phyloP scores from a whole-genome alignment of 1,140 invertebrate genomes.

The Saccostrea cuccullata region DNA sequence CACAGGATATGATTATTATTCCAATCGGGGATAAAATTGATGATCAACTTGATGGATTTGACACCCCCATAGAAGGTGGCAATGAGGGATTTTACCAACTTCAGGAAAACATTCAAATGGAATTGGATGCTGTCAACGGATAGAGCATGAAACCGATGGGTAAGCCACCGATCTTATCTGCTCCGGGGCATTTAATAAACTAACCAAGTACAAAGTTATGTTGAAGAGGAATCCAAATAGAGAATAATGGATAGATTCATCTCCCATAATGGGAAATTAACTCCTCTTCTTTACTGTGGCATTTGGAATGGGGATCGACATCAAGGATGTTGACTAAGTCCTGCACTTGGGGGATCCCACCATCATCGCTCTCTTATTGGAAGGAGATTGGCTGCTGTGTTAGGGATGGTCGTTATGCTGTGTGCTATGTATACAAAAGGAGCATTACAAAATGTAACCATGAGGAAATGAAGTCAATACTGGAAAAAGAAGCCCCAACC shows the following conservation, averaged over 20 bases:
- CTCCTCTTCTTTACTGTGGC: constrained; percentile 37
- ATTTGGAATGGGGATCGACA: constrained; percentile 54
- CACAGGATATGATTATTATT: too few relatives aligned
- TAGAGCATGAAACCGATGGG: too few relatives aligned
- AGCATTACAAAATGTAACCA: neutral
- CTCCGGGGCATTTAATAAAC: too few relatives aligned
- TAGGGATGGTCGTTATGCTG: constrained; percentile 40
- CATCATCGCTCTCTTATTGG: constrained; percentile 43
- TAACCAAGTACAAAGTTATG: too few relatives aligned
- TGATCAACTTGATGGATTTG: too few relatives aligned
- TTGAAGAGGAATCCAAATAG: neutral
- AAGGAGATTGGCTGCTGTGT: constrained; percentile 49
- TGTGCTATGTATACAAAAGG: too few relatives aligned
- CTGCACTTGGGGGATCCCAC: constrained; percentile 48
- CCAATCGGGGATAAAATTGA: too few relatives aligned
- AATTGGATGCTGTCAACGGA: too few relatives aligned
- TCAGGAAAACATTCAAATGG: too few relatives aligned
- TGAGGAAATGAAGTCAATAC: neutral
- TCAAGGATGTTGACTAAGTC: constrained; percentile 44
- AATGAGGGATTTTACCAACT: too few relatives aligned
- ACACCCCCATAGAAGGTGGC: too few relatives aligned
- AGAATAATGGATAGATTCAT: constrained; percentile 23
- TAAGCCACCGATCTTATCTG: too few relatives aligned
- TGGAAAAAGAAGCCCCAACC: neutral
- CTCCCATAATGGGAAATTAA: neutral